These are phyloP conservation scores for Lochmaea capreae DNA, from an alignment of 2,888 invertebrate species.

Conservation along the genomic window DNA sequence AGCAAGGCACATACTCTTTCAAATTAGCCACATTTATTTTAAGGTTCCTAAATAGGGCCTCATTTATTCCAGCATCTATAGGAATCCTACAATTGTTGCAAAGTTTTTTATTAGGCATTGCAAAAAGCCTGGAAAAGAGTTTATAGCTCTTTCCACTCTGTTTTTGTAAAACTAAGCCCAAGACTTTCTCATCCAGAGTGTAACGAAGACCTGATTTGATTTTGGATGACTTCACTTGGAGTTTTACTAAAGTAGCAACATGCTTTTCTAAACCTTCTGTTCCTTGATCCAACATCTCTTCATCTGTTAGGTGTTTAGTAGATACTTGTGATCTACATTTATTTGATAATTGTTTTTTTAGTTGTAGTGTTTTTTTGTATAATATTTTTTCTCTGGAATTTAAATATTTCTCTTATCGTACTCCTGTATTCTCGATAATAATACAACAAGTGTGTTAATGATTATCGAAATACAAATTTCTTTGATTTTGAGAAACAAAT, in stretches of 20 bases:
- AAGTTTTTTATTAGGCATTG: no score
- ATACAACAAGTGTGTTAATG: no score
- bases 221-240: not conserved
- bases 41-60: no score
- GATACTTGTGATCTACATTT: constrained; percentile 2
- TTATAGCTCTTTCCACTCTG: no score
- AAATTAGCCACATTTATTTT: not conserved
- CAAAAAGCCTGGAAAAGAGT: no score
- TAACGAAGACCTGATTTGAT: constrained; percentile 2
- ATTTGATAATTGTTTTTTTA: not conserved
- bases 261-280: not conserved
- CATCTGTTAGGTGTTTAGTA: not conserved
- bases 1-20: constrained; percentile 10
- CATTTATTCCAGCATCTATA: no score
- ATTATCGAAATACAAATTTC: no score
- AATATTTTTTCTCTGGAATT: not conserved
- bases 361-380: not conserved
- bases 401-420: no score
- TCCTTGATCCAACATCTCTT: constrained; percentile 1
- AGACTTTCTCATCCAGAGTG: not conserved
- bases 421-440: no score
- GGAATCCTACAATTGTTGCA: no score
- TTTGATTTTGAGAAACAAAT: not conserved
- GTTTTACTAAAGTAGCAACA: constrained; percentile 1
- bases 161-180: no score